Conservation (phyloP, 2,797 vertebrate species). For the Bradypodion ventrale region DNA sequence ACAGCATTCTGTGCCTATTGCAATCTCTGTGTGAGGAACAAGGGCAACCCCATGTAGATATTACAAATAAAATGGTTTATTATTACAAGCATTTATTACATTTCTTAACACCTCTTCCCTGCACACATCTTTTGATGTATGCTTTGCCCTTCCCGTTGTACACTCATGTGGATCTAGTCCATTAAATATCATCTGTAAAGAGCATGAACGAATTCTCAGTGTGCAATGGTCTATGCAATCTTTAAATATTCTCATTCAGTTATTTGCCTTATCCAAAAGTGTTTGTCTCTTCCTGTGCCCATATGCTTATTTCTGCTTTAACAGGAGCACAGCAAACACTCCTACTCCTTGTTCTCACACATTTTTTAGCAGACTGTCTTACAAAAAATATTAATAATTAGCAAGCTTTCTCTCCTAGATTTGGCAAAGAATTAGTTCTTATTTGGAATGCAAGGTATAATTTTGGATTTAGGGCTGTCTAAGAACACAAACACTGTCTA, state of each 20-base stretch:
- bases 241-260: neutral
- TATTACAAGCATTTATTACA: too few relatives aligned
- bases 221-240: neutral
- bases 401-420: neutral
- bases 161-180: neutral
- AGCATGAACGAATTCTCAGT: neutral
- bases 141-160: neutral
- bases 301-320: neutral
- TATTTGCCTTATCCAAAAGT: neutral
- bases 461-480: slow-evolving; percentile 5
- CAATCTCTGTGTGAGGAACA: too few relatives aligned
- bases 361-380: slow-evolving; percentile 7
- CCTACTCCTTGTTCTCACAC: neutral
- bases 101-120: too few relatives aligned
- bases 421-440: neutral
- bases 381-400: neutral
- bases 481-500: neutral
- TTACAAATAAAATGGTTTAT: too few relatives aligned
- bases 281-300: neutral
- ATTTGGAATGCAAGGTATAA: neutral
- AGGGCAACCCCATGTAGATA: too few relatives aligned
- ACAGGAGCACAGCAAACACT: neutral
- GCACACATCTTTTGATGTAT: too few relatives aligned
- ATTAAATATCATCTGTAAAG: slow-evolving; percentile 1
- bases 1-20: too few relatives aligned